Base-by-base conservation (phyloP, 2,888 invertebrate genomes). In the Gisinianus flammeolus region DNA sequence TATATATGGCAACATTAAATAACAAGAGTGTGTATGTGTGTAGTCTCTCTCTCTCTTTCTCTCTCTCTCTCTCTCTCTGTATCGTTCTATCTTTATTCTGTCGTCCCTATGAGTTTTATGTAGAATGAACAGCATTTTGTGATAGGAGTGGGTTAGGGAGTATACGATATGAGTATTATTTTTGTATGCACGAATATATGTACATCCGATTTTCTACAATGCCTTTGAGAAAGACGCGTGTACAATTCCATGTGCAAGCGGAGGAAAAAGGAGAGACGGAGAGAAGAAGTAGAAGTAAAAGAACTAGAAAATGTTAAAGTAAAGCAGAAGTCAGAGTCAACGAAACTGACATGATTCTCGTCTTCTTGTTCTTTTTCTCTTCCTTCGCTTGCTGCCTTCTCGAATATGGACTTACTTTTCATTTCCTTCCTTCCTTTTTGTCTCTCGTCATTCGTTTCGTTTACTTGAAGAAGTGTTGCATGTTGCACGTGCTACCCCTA, bases 401-500 rank as follows among this genome's bases (percentile, higher is more conserved):
- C 44, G 12, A 54, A 71, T 71, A 71, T 71, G 71, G 58, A 71
- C 71, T 33, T 69, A 69, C 69, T 69, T 69, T 71, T 71, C 71
- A 71, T 71, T 71, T 71, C 71, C 71, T 71, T 71, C 71, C 71
- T 71, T 71, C 71, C 71, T 71, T 56, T 58, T 71, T 71, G 58
- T 71, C 70, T 71, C 70, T 71, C 58, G 28, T 71, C 56, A 56
- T 56, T 30, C 71, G 28, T 71, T 56, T 16, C 30, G 19, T 71
- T 54, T 22, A 44, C 24, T 71, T 33, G 69, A 69, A 35, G 26
- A 70, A 70, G 52, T 52, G 70, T 70, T 70, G 70, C 70, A 70
- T 73, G 62, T 73, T 73, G 35, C 73, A 73, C 73, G 73, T 73
- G 73, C 64, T 73, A 33, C 70, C 35, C 30, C 54, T 26, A 22